Evolutionary conservation across 2,797 vertebrate genomes (phyloP), one percentile per base, ranked within the genome.

Genomic region (Cyprinella venusta): DNA sequence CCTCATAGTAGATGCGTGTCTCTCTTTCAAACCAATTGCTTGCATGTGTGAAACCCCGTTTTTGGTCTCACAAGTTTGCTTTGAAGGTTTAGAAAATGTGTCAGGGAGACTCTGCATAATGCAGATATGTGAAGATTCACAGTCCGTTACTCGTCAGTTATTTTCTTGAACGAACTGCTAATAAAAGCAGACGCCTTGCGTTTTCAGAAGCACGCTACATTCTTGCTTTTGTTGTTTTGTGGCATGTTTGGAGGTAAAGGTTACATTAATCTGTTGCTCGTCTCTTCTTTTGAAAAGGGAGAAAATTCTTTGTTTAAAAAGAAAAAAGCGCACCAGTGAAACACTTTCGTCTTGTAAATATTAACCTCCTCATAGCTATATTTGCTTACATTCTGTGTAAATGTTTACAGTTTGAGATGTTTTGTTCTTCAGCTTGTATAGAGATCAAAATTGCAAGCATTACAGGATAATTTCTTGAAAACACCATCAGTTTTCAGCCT

Each of bases 1-100:
- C 30, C 83, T 91, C 69, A 79, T 88, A 90, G 80, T 91, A 89
- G 74, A 89, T 80, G 72, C 86, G 13, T 0, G 16, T 56, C n/a
- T 42, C 50, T 30, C 42, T 75, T 63, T 54, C 10, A 71, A 24
- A 42, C 61, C 81, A 90, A 88, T 92, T 89, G 85, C 87, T 91
- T 87, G 88, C 87, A 91, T 83, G 86, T 91, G 90, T 48, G 69
- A 59, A 70, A 83, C 71, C 64, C 86, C 13, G 59, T 19, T 45
- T 59, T 80, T 71, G 16, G 26, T 69, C 45, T 71, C 56, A 77
- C 10, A 77, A 80, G n/a, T 81, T 69, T 67, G 72, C 50, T 79
- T 83, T 19, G 72, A 50, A 63, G 42, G 5, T 65, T 5, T 3
- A 21, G 24, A 38, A 82, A 56, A 56, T 9, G 52, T 76, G 30